Conservation (phyloP, 1,140 invertebrate species). For the Limonius californicus region DNA sequence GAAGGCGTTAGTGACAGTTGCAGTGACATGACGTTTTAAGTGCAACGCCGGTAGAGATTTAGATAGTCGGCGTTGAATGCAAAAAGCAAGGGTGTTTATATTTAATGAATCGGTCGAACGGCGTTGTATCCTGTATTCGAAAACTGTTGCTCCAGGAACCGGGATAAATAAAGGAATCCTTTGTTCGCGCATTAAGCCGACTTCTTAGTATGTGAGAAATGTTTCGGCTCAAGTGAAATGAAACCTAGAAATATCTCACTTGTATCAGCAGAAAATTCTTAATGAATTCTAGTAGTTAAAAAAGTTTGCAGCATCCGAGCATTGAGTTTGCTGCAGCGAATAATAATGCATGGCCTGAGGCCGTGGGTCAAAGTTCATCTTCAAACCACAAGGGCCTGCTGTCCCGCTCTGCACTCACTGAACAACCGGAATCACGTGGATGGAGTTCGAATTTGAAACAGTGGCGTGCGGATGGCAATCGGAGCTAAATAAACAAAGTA, state of each 20-base stretch:
- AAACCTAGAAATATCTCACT: constrained; percentile 47
- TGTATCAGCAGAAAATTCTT: constrained; percentile 46
- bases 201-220: constrained; percentile 42
- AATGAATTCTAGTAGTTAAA: constrained; percentile 48
- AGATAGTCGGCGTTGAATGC: too few relatives aligned
- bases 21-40: too few relatives aligned
- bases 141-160: too few relatives aligned
- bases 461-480: constrained; percentile 5
- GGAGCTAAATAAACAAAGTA: constrained; percentile 2
- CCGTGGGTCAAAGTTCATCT: constrained; percentile 41
- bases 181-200: constrained; percentile 26
- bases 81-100: too few relatives aligned
- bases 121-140: too few relatives aligned
- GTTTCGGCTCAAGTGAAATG: constrained; percentile 46
- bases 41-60: too few relatives aligned
- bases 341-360: constrained; percentile 41
- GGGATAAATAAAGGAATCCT: constrained; percentile 2
- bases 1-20: too few relatives aligned
- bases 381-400: constrained; percentile 31
- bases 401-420: constrained; percentile 20
- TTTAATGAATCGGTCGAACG: too few relatives aligned
- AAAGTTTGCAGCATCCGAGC: constrained; percentile 45
- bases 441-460: constrained; percentile 25
- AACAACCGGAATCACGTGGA: constrained; percentile 25
- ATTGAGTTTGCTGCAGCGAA: constrained; percentile 41